Evolutionary conservation across 1,140 invertebrate species (phyloP), one percentile per base, ranked within the genome.

Genomic region (Lepidurus apus): DNA sequence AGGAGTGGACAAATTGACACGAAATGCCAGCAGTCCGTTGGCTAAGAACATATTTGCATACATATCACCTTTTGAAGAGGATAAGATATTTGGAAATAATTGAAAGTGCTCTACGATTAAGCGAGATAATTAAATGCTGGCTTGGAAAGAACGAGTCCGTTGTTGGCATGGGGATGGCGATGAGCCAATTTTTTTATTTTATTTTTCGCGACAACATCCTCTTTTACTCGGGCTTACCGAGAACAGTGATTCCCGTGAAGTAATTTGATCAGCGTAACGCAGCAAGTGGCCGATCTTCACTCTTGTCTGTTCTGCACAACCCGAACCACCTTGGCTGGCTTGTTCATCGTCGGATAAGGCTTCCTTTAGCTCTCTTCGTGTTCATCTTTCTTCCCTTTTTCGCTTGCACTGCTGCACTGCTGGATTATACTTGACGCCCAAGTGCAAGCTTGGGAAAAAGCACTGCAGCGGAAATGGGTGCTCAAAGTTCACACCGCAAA

Each of bases 401-500:
- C 53, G 53, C 53, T 21, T 65, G 53, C 53, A 65, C 53, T 65
- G 21, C 53, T 65, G 53, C 53, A 65, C 53, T 21, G 13, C 17
- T 13, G 53, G 53, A 65, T 65, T 65, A 65, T 65, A 65, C 53
- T 65, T 65, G 53, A 65, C 53, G 53, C 53, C 53, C 53, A 65
- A 65, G 53, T 65, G 17, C 21, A 65, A 65, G 53, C 53, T 65
- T 65, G 53, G 53, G 53, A 65, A 65, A 65, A 65, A 65, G 53
- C 53, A 65, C 53, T 65, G 53, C 53, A 65, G 53, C 45, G 65
- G 34, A 77, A 77, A 77, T 65, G n/a, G 26, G 26, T 76, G 43
- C 47, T 43, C 45, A 47, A 47, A 65, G 76, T 77, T 77, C 76
- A 77, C 45, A 76, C 75, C 24, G 65, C 44, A 75, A 75, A 75